Percentiles rank a stretch among this genome's conserved stretches.
These are phyloP conservation scores for Sus cebifrons DNA, from an alignment of 2,797 vertebrate species.

Conservation along the genomic window DNA sequence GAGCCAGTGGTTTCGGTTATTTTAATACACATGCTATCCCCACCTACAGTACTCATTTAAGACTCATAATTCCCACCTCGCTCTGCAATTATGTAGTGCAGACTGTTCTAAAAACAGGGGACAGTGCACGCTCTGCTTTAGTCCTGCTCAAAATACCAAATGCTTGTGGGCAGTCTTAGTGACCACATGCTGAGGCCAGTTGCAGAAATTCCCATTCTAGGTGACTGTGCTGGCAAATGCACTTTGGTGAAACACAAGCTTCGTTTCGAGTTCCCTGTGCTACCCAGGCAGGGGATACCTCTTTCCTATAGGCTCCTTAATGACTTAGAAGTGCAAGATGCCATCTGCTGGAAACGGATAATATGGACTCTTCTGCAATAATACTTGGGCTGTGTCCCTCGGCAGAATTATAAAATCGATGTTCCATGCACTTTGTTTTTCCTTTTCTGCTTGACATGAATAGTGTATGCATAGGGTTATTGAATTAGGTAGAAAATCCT, in stretches of 20 bases:
- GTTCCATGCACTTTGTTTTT: not conserved
- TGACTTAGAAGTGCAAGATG: conserved; percentile 48
- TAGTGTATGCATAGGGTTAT: rapidly evolving
- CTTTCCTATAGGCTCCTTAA: not conserved
- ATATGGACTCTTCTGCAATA: not conserved
- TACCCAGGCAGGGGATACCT: not conserved
- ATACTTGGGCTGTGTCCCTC: not conserved
- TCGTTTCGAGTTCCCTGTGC: not conserved
- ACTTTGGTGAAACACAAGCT: not conserved
- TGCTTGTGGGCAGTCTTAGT: conserved; percentile 55
- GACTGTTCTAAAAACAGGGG: conserved; percentile 69
- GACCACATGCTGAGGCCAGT: conserved; percentile 47
- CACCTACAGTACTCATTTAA: conserved; percentile 75
- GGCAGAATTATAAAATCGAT: no score
- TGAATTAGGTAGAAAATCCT: not conserved
- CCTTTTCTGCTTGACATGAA: not conserved
- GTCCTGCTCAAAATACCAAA: conserved; percentile 71
- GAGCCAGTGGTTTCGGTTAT: conserved; percentile 65
- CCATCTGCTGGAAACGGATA: conserved; percentile 78
- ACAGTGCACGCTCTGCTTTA: not conserved
- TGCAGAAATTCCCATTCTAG: not conserved
- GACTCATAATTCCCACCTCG: conserved; percentile 77
- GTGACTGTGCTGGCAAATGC: not conserved
- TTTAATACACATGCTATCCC: conserved; percentile 64
- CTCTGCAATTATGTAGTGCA: conserved; percentile 73